Evolutionary conservation across 2,797 vertebrate species (phyloP), one percentile per base, ranked within the genome.

Genomic region (Salarias fasciatus): DNA sequence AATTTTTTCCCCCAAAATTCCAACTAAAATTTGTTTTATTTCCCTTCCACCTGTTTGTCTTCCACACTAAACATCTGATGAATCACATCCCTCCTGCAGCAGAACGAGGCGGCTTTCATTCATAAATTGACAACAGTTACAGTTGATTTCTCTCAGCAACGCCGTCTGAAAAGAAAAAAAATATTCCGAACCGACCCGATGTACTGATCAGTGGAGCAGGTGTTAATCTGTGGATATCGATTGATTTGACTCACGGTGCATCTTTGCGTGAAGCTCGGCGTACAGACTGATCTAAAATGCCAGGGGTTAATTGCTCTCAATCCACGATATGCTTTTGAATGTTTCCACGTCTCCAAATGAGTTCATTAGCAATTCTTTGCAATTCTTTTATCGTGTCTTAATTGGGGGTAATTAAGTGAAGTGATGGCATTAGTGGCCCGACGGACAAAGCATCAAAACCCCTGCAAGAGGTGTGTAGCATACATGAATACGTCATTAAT

Each of bases 331-430:
- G 72, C 70, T 79, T 87, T 86, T 88, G 73, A 81, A 80, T 86
- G 69, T 83, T 86, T 86, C 64, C 69, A 85, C 74, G 80, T 89
- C 66, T 81, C 77, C 53, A 90, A 91, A 92, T 90, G 2, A 85
- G 82, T 85, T 91, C 80, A 92, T 92, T 92, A 91, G 88, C 91
- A 92, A 89, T 92, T 92, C 88, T 89, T 91, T 91, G 80, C 86
- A 89, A 84, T 82, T 85, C 76, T 86, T 87, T 79, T 86, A 85
- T 91, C 79, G 86, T 80, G 80, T 90, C 81, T 79, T 92, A 92
- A 93, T 92, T 92, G 87, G 78, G 85, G 87, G 88, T 77, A 92
- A 92, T 93, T 91, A 92, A 90, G 80, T 91, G 86, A 90, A 92
- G 90, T 88, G 87, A 90, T 92, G 82, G 85, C 73, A 84, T 87